Evolutionary conservation across 1,140 invertebrate species (phyloP).

Genomic region (Anastrepha obliqua): DNA sequence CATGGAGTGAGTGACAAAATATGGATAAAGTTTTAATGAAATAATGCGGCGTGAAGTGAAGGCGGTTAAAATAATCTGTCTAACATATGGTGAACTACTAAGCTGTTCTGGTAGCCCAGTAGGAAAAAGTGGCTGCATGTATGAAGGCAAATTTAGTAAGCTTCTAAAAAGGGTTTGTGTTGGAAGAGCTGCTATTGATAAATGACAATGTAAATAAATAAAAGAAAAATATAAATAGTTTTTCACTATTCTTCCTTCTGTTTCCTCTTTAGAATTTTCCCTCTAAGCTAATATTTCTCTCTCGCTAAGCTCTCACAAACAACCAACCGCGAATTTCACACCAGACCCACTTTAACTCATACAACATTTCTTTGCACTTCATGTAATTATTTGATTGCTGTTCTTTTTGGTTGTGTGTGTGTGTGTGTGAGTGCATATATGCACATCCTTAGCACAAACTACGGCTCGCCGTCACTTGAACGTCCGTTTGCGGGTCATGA

Average conservation of each 20-base stretch:
- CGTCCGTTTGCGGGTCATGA: constrained; percentile 50
- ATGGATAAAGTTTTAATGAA: constrained; percentile 51
- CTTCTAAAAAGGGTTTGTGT: neutral
- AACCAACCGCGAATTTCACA: no score
- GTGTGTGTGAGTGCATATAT: neutral
- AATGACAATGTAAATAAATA: neutral
- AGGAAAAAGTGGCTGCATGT: neutral
- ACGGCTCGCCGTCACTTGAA: constrained; percentile 3
- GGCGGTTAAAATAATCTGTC: constrained; percentile 22
- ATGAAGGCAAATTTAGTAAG: neutral
- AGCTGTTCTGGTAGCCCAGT: neutral
- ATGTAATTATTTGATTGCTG: neutral
- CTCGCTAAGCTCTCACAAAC: no score
- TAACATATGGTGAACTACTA: constrained; percentile 42
- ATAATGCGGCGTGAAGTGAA: constrained; percentile 49
- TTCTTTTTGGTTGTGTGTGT: neutral
- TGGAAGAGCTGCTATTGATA: neutral
- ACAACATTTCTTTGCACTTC: neutral
- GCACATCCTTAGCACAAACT: constrained; percentile 13
- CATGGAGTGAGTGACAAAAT: constrained; percentile 24
- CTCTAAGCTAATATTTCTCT: no score
- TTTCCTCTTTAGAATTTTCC: no score
- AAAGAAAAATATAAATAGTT: neutral
- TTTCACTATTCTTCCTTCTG: no score
- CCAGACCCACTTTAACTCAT: neutral